Evolutionary conservation across 2,888 invertebrate species (phyloP).

Genomic region (Drosophila birchii): DNA sequence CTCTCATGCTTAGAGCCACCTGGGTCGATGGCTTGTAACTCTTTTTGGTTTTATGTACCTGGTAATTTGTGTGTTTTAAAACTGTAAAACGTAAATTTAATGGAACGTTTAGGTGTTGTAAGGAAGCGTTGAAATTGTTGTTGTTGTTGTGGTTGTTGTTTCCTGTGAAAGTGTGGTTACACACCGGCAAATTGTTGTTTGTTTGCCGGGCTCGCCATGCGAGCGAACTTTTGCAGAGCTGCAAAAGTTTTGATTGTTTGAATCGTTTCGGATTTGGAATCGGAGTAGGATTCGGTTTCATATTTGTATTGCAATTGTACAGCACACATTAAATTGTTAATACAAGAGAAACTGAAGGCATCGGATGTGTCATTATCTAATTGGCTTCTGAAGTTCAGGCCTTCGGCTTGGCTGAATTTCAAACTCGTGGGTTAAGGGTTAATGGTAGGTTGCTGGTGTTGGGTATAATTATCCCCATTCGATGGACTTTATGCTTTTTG

Average conservation of each 20-base stretch:
- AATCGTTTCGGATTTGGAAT: not conserved
- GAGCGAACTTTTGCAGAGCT: conserved; percentile 9
- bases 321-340: not conserved
- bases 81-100: conserved; percentile 76
- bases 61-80: conserved; percentile 78
- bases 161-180: conserved; percentile 20
- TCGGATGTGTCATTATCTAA: conserved; percentile 21
- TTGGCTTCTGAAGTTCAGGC: conserved; percentile 8
- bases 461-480: not conserved
- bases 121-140: conserved; percentile 35
- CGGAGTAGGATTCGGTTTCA: not conserved
- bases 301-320: conserved; percentile 9
- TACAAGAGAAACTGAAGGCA: not conserved
- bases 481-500: not conserved
- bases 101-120: conserved; percentile 74
- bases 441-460: not conserved
- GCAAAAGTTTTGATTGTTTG: conserved; percentile 41
- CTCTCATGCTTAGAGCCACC: not conserved
- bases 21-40: conserved; percentile 54
- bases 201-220: conserved; percentile 22
- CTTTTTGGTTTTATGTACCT: conserved; percentile 65
- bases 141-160: not conserved
- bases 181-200: conserved; percentile 35
- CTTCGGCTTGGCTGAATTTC: not conserved
- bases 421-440: not conserved